phyloP scores from a whole-genome alignment of 2,888 invertebrate species.

The Phyto melanocephala region DNA sequence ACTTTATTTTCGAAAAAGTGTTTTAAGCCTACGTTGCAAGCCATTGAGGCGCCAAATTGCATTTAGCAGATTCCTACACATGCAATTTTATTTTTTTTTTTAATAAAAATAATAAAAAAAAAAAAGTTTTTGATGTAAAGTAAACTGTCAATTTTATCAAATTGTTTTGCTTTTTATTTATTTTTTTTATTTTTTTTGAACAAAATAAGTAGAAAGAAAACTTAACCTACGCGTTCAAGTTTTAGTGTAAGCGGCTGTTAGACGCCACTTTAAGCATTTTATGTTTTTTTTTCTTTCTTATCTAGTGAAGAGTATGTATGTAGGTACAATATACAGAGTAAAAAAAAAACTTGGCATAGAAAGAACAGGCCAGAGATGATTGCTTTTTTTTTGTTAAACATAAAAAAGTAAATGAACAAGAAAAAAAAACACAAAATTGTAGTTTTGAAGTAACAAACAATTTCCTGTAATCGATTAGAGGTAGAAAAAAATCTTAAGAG shows the following conservation, averaged over 20 bases:
- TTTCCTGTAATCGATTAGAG: slow-evolving; percentile 42
- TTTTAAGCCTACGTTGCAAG: slow-evolving; percentile 63
- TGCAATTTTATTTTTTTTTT: slow-evolving; percentile 40
- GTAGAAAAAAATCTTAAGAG: not conserved
- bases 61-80: slow-evolving; percentile 65
- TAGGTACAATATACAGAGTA: slow-evolving; percentile 10
- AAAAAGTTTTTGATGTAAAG: slow-evolving; percentile 57
- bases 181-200: too few species aligned
- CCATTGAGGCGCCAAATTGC: slow-evolving; percentile 63
- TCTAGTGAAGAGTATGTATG: slow-evolving; percentile 27
- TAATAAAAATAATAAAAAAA: not conserved
- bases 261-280: slow-evolving; percentile 64
- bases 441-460: slow-evolving; percentile 30
- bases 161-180: slow-evolving; percentile 44
- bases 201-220: slow-evolving; percentile 33
- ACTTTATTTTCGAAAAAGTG: slow-evolving; percentile 26
- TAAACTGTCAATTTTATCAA: slow-evolving; percentile 67
- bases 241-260: slow-evolving; percentile 58
- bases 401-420: not conserved
- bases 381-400: slow-evolving; percentile 47
- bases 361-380: slow-evolving; percentile 48
- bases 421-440: slow-evolving; percentile 26
- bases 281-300: slow-evolving; percentile 26
- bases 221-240: slow-evolving; percentile 54
- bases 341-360: slow-evolving; percentile 33